Base-by-base conservation (phyloP, 2,888 invertebrate genomes). In the Subacronicta megacephala region DNA sequence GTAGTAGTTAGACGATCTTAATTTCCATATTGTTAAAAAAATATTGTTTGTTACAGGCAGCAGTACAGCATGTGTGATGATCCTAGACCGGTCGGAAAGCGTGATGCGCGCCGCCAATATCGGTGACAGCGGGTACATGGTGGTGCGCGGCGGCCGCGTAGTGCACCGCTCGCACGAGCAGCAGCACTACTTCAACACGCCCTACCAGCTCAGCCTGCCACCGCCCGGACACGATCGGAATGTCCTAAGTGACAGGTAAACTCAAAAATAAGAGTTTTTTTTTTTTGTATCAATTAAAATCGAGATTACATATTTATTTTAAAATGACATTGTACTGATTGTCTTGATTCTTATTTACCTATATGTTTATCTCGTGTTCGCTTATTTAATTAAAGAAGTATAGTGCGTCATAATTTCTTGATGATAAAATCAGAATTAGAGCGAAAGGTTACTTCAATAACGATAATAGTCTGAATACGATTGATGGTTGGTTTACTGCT, bases 141-240 rank as follows among this genome's bases (percentile, higher is more conserved):
- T 99, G 49, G 97, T 98, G 53, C 95, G 99, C 17, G 95, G 96
- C 46, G 98, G 98, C 16, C 95, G 96, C 76, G 96, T 99, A 16
- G 97, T 99, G 20, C 98, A 98, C 86, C 96, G 98, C 64, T 99
- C 99, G 4, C 97, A 98, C 81, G 99, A 99, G 88, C 99, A 99
- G 84, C 99, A 99, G 82, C 99, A 99, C 91, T 99, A 99, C 93
- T 99, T 99, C 92, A 99, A 99, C 94, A 99, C 99, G 35, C 99
- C 99, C 3, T 99, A 98, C 95, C 99, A 99, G 92, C 95, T 99
- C 69, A 98, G 99, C 44, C 94, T 99, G 77, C 98, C 99, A 33
- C 99, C 99, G 17, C 98, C 98, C 1, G 97, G 97, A 12, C 97
- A 97, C 76, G 97, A 97, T 72, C 96, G 96, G 64, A 96, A 97